phyloP scores from a whole-genome alignment of 2,113 vertebrate species.

The Mungos mungo region DNA sequence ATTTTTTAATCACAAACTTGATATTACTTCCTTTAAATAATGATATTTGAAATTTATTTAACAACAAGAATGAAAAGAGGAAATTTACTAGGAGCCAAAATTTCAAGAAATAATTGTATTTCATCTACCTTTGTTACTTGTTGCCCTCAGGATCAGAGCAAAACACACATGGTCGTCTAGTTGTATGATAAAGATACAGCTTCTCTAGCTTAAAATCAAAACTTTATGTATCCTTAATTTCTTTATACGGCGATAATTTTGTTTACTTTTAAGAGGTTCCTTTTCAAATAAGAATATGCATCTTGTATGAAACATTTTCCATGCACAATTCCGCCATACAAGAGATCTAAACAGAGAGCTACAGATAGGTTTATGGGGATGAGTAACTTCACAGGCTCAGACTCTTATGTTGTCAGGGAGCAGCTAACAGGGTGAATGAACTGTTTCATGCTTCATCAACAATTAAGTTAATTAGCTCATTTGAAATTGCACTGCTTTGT shows the following conservation, averaged over 20 bases:
- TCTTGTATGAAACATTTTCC: slow-evolving; percentile 41
- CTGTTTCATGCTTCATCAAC: slow-evolving; percentile 99
- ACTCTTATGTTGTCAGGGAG: slow-evolving; percentile 98
- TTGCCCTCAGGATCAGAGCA: neutral
- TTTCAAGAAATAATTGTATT: neutral
- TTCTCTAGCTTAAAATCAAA: slow-evolving; percentile 36
- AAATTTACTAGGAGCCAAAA: neutral
- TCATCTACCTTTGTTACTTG: neutral
- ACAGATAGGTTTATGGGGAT: slow-evolving; percentile 92
- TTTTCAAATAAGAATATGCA: neutral
- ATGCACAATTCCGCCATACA: slow-evolving; percentile 59
- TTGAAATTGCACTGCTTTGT: slow-evolving; percentile 99
- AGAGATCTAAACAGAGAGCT: slow-evolving; percentile 88
- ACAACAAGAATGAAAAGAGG: neutral
- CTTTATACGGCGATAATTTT: neutral
- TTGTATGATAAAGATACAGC: neutral
- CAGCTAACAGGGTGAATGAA: slow-evolving; percentile 97
- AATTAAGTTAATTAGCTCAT: slow-evolving; percentile 99
- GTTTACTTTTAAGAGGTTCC: neutral
- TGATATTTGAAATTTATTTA: neutral
- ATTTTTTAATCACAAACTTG: neutral
- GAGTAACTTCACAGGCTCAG: slow-evolving; percentile 93
- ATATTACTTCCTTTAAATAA: neutral
- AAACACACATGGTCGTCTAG: neutral
- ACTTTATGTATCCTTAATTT: neutral